Percentiles rank a stretch among this genome's conserved stretches.
Conservation (phyloP, 2,888 invertebrate genomes). For the Bellardia bayeri region DNA sequence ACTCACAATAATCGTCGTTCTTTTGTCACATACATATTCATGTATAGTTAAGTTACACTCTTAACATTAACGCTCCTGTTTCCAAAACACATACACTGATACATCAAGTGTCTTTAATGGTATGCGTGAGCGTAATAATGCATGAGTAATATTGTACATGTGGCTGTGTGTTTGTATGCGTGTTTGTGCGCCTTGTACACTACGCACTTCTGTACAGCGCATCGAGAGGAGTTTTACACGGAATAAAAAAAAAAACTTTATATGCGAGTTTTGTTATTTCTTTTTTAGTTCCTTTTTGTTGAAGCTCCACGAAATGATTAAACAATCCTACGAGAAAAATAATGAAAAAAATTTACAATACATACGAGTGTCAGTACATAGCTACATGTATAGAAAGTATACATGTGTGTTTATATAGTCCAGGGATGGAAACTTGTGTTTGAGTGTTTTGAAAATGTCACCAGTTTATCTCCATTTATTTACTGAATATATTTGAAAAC, state of each 20-base stretch:
- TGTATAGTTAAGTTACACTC: not conserved
- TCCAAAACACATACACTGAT: constrained; percentile 1
- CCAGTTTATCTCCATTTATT: too few species aligned
- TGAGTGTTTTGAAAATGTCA: too few species aligned
- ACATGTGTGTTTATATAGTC: not conserved
- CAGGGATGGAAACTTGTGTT: constrained; percentile 25
- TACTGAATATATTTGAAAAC: too few species aligned
- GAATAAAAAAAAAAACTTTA: constrained; percentile 38
- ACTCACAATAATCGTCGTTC: not conserved
- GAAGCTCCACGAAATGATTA: constrained; percentile 57
- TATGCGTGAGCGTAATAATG: constrained; percentile 42
- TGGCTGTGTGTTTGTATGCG: not conserved
- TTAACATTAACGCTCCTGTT: constrained; percentile 44
- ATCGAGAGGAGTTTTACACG: constrained; percentile 67
- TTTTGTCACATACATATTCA: constrained; percentile 4
- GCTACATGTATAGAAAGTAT: not conserved
- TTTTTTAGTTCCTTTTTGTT: constrained; percentile 27
- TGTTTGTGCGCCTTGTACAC: constrained; percentile 50
- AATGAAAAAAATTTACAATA: constrained; percentile 18
- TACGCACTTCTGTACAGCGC: constrained; percentile 68
- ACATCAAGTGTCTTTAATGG: not conserved
- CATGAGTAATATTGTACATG: not conserved
- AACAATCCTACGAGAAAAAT: constrained; percentile 59
- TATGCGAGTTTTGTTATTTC: constrained; percentile 17
- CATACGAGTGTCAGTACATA: constrained; percentile 11